phyloP scores from a whole-genome alignment of 2,797 vertebrate species.

The Ciconia nigra region DNA sequence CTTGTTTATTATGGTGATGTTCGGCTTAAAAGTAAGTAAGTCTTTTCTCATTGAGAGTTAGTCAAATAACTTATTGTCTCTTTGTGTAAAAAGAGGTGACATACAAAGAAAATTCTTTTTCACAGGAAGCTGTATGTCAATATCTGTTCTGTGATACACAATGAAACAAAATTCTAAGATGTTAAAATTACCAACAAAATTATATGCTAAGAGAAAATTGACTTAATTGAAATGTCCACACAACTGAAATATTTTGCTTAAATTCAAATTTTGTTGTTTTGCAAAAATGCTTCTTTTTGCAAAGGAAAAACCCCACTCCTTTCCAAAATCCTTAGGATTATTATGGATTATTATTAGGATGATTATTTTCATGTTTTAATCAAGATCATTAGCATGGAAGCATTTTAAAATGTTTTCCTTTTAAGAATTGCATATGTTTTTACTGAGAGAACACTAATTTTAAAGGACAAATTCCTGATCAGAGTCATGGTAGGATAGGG shows the following conservation, averaged over 20 bases:
- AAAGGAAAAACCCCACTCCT: rapidly evolving
- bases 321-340: not conserved
- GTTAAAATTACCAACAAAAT: not conserved
- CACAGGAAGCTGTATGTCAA: not conserved
- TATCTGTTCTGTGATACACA: not conserved
- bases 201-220: not conserved
- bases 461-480: not conserved
- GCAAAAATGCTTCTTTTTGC: not conserved
- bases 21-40: not conserved
- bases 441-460: not conserved
- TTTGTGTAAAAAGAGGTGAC: not conserved
- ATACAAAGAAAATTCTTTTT: not conserved
- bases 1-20: not conserved
- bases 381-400: not conserved
- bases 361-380: not conserved
- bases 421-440: not conserved
- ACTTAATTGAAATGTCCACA: not conserved
- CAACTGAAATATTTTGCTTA: not conserved
- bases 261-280: not conserved
- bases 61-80: not conserved
- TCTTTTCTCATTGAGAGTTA: not conserved
- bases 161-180: not conserved
- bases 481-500: not conserved
- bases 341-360: too few species aligned
- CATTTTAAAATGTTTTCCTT: not conserved